phyloP scores from a whole-genome alignment of 2,888 invertebrate species.

The Drosophila koepferae region DNA sequence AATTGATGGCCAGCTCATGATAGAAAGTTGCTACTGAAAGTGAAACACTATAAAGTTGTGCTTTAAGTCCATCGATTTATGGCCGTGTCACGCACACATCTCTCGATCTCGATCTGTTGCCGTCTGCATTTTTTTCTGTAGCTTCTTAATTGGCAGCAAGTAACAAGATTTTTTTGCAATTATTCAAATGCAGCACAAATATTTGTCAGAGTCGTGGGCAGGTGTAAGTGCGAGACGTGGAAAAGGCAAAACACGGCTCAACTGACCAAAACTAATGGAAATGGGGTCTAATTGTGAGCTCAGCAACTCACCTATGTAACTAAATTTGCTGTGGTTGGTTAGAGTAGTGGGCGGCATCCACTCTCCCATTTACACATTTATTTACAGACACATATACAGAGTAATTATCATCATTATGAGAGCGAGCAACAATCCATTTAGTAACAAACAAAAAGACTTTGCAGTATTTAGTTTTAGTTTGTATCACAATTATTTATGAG shows the following conservation, averaged over 20 bases:
- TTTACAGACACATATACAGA: background rate
- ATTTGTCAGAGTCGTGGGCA: conserved; percentile 54
- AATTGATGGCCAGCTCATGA: conserved; percentile 33
- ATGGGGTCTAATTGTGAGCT: conserved; percentile 61
- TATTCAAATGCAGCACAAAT: conserved; percentile 32
- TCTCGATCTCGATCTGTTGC: conserved; percentile 7
- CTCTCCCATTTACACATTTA: conserved; percentile 31
- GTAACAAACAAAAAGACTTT: conserved; percentile 15
- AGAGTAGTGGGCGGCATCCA: conserved; percentile 31
- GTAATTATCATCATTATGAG: conserved; percentile 29
- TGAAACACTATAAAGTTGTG: conserved; percentile 1
- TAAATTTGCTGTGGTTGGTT: conserved; percentile 14
- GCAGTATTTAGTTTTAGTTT: conserved; percentile 6
- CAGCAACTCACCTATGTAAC: conserved; percentile 19
- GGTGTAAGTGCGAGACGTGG: conserved; percentile 48
- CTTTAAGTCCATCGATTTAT: conserved; percentile 7
- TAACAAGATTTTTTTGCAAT: conserved; percentile 60
- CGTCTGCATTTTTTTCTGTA: conserved; percentile 11
- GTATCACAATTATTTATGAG: conserved; percentile 2
- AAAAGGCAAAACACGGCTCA: conserved; percentile 27
- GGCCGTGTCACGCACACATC: conserved; percentile 38
- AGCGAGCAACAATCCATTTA: conserved; percentile 20
- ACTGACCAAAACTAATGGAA: conserved; percentile 57
- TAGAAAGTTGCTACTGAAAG: conserved; percentile 8
- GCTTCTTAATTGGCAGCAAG: conserved; percentile 69